phyloP scores from a whole-genome alignment of 1,140 invertebrate genomes.

The Glomeris maerens region DNA sequence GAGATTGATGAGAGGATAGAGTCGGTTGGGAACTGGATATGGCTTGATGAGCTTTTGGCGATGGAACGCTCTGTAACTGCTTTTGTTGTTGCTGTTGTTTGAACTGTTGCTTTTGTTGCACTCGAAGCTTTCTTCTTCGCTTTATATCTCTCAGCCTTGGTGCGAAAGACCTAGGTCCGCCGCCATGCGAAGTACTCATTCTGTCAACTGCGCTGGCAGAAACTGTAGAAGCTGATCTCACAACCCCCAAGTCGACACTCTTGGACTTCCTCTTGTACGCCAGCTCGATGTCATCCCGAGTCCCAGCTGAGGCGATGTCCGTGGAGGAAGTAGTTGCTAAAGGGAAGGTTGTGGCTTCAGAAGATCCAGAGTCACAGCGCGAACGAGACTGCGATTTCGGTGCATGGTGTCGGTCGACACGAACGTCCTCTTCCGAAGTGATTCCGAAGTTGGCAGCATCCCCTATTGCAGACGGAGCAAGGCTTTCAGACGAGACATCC shows the following conservation, averaged over 20 bases:
- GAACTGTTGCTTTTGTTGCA: no score
- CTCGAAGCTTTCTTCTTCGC: no score
- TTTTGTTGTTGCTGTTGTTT: no score
- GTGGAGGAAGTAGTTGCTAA: not conserved
- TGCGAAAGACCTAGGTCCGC: not conserved
- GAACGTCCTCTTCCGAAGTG: not conserved
- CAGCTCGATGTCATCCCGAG: not conserved
- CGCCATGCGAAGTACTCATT: not conserved
- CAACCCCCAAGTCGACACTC: not conserved
- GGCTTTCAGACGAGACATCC: not conserved
- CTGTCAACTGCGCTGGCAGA: not conserved
- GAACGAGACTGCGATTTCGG: not conserved
- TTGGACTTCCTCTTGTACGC: not conserved
- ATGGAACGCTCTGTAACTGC: no score
- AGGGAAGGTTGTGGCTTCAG: not conserved
- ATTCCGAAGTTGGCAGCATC: not conserved
- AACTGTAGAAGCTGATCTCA: not conserved
- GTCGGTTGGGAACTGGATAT: no score
- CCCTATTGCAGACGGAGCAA: not conserved
- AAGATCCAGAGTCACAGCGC: not conserved
- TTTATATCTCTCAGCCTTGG: not conserved
- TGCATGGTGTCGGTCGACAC: not conserved
- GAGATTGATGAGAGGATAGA: no score
- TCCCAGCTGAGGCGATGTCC: not conserved
- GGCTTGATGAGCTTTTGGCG: no score